Base-by-base conservation (phyloP, 2,797 vertebrate genomes). In the Pelochelys cantorii region DNA sequence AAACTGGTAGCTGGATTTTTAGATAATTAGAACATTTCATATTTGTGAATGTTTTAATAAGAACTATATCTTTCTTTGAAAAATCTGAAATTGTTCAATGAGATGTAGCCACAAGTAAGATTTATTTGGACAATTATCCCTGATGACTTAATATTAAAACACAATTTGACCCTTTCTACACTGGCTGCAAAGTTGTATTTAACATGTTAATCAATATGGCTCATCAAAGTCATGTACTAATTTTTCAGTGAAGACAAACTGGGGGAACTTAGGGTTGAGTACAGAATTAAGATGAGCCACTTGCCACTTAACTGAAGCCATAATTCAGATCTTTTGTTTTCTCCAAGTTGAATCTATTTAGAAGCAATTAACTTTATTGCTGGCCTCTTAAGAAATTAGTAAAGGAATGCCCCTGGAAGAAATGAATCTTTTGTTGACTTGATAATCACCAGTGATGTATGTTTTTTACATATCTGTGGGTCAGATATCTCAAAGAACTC, bases 401-500 rank as follows among this genome's bases (percentile, higher is more conserved):
- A 55, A 79, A 79, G 6, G 62, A 62, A 3, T 34, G 91, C 83
- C 87, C 68, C 75, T 17, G 71, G 34, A 84, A 93, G 31, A 86
- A 93, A 91, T 85, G 87, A 7, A 78, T 92, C 31, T 77, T 86
- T 79, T 92, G 83, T 88, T 94, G 59, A 79, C 83, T 88, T 94
- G 59, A 79, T 81, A 92, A 27, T 89, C 53, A 92, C 77, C 93
- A 93, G 84, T 84, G 93, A 90, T 0, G 0, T 13, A 62, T 91
- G 88, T 92, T 92, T 94, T 82, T 91, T 37, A 86, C 77, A 87
- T 77, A 34, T 79, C n/a, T 71, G 3, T 86, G 89, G 95, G 87
- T 94, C 90, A 94, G 79, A 82, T 90, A 42, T 89, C 91, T 92
- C 92, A 86, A 89, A 79, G 91, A 59, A 85, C 52, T 93, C 42